Conservation (phyloP, 2,888 invertebrate species). For the Serripes groenlandicus region DNA sequence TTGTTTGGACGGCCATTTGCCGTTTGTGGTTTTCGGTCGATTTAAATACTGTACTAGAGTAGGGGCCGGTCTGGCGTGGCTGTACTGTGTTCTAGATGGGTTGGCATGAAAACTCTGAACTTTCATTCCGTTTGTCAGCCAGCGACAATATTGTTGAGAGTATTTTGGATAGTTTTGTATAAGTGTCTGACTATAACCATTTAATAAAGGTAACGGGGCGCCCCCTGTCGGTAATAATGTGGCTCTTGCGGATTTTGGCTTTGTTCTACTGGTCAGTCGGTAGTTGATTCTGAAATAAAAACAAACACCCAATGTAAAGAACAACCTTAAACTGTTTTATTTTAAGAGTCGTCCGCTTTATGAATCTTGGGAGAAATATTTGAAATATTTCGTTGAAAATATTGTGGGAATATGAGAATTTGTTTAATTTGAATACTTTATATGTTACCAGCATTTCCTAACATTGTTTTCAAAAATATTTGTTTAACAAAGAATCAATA, state of each 20-base stretch:
- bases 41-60: conserved; percentile 60
- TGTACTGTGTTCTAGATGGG: conserved; percentile 23
- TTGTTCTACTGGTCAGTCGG: conserved; percentile 52
- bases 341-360: too few relatives aligned
- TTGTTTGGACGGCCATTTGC: conserved; percentile 16
- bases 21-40: conserved; percentile 46
- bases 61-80: conserved; percentile 51
- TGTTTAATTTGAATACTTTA: too few relatives aligned
- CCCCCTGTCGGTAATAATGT: conserved; percentile 46
- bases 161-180: conserved; percentile 65
- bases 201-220: conserved; percentile 53
- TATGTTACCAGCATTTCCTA: too few relatives aligned
- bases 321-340: too few relatives aligned
- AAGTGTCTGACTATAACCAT: conserved; percentile 70
- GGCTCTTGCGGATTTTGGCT: conserved; percentile 53
- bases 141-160: conserved; percentile 66
- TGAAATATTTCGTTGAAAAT: too few relatives aligned
- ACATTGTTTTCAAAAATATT: too few relatives aligned
- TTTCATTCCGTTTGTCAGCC: conserved; percentile 72
- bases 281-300: conserved; percentile 59
- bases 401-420: too few relatives aligned
- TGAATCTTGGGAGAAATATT: too few relatives aligned
- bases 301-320: not conserved
- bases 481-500: too few relatives aligned
- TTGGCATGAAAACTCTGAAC: conserved; percentile 69